Conservation (phyloP, 2,797 vertebrate species). For the Anguilla megastoma region DNA sequence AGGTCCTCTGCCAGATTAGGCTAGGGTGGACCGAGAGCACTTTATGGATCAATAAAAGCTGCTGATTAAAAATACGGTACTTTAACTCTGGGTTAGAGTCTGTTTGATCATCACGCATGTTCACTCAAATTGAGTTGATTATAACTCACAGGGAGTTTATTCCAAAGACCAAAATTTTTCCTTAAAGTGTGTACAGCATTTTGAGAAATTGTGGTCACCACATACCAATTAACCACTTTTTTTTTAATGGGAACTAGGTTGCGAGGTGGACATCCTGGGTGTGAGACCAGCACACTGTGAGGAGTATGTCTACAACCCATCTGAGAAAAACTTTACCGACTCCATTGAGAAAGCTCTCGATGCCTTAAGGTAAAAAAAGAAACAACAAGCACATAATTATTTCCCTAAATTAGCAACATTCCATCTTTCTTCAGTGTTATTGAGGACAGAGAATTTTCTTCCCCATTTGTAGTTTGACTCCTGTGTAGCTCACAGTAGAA, state of each 20-base stretch:
- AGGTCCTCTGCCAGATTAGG: too few species aligned
- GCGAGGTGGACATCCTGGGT: constrained; percentile 89
- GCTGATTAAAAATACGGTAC: too few species aligned
- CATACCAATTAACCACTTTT: background rate
- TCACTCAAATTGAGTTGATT: too few species aligned
- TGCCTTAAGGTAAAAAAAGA: constrained; percentile 73
- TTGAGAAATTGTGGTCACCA: background rate
- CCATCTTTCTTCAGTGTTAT: background rate
- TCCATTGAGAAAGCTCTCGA: constrained; percentile 79
- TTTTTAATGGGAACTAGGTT: constrained; percentile 70
- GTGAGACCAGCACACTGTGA: constrained; percentile 83
- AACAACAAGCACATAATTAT: background rate
- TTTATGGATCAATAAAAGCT: too few species aligned
- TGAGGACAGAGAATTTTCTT: background rate
- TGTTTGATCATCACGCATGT: too few species aligned
- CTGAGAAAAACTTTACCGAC: constrained; percentile 77
- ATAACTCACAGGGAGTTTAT: too few species aligned
- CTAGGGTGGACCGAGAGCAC: too few species aligned
- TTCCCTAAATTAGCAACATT: background rate
- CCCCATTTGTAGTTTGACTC: too few species aligned
- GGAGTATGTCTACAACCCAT: constrained; percentile 81
- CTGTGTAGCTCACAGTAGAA: background rate
- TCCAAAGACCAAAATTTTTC: too few species aligned
- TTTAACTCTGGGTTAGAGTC: too few species aligned
- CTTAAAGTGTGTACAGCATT: background rate